phyloP scores from a whole-genome alignment of 2,113 vertebrate species.

The Hystrix cristata region DNA sequence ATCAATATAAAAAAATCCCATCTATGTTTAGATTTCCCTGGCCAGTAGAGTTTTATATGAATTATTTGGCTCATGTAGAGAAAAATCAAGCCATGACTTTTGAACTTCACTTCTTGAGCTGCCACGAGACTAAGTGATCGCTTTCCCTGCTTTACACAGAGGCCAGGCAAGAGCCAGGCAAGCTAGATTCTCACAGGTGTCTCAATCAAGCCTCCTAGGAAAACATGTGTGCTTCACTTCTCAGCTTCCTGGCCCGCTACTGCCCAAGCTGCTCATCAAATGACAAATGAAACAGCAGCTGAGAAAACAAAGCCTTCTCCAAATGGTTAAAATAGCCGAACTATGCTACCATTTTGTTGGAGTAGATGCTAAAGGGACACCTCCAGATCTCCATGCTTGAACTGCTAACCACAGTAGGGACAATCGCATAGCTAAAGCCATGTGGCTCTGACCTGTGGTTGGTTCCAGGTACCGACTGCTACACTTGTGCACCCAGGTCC shows the following conservation, averaged over 20 bases:
- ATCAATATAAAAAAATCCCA: not conserved
- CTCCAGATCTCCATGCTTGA: not conserved
- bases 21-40: not conserved
- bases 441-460: not conserved
- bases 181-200: not conserved
- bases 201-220: not conserved
- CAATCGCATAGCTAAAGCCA: not conserved
- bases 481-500: not conserved
- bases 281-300: constrained; percentile 15
- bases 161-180: not conserved
- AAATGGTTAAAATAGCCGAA: not conserved
- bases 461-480: not conserved
- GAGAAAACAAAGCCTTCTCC: constrained; percentile 59
- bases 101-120: not conserved
- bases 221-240: not conserved
- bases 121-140: not conserved
- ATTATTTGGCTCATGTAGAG: not conserved
- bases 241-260: not conserved
- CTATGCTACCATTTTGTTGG: not conserved
- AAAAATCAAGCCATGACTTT: not conserved
- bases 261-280: not conserved
- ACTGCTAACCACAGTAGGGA: not conserved
- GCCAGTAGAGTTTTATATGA: not conserved
- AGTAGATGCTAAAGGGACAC: not conserved
- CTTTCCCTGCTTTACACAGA: not conserved